These are phyloP conservation scores for Trissolcus brochymenae DNA, from an alignment of 2,888 invertebrate species.

Conservation along the genomic window DNA sequence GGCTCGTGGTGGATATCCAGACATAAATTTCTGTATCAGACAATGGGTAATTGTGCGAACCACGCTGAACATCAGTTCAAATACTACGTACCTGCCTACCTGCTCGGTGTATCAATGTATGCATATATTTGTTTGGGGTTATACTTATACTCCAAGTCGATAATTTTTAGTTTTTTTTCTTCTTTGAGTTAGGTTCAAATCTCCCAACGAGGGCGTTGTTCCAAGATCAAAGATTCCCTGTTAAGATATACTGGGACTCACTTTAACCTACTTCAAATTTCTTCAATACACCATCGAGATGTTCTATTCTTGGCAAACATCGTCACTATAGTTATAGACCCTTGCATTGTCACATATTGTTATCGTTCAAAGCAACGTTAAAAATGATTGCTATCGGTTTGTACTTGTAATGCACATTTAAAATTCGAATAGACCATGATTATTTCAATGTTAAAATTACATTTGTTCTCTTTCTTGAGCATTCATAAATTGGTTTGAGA, in stretches of 20 bases:
- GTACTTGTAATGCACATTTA: no score
- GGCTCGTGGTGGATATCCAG: conserved; percentile 67
- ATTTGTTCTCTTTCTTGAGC: no score
- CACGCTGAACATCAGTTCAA: conserved; percentile 64
- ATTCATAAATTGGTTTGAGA: no score
- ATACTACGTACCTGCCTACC: conserved; percentile 59
- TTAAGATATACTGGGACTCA: conserved; percentile 57
- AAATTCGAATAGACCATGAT: no score
- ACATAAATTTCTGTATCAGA: conserved; percentile 76
- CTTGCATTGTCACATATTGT: no score
- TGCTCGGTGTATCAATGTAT: conserved; percentile 54
- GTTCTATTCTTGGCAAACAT: neutral
- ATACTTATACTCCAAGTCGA: conserved; percentile 8
- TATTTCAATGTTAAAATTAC: no score
- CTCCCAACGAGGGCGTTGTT: conserved; percentile 68
- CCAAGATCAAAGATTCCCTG: conserved; percentile 61
- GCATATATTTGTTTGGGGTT: conserved; percentile 47
- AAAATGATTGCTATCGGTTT: no score
- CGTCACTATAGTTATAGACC: no score
- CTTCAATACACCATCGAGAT: conserved; percentile 14
- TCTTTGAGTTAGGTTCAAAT: conserved; percentile 19
- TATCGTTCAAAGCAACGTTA: no score
- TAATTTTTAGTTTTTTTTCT: no score
- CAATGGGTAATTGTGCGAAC: conserved; percentile 76
- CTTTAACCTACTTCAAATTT: conserved; percentile 65